phyloP scores from a whole-genome alignment of 1,140 invertebrate genomes.

The Dryas iulia region DNA sequence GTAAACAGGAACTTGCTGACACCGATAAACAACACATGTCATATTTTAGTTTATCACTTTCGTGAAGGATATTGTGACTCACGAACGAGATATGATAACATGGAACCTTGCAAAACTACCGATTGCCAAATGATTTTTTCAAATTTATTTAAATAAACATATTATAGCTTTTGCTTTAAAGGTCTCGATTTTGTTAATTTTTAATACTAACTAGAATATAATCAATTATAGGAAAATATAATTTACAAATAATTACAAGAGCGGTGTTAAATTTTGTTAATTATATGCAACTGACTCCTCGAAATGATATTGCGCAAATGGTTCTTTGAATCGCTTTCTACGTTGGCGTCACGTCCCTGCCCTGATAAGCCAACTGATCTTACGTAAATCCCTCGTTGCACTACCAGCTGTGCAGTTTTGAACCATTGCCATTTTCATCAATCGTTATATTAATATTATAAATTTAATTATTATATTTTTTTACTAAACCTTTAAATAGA shows the following conservation, averaged over 20 bases:
- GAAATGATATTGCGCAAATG: conserved; percentile 52
- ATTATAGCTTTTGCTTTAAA: too few relatives aligned
- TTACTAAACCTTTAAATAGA: too few relatives aligned
- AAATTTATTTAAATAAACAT: background rate
- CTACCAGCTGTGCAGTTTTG: conserved; percentile 38
- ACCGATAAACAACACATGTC: background rate
- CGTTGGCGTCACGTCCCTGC: conserved; percentile 57
- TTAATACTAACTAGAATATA: too few relatives aligned
- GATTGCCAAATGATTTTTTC: background rate
- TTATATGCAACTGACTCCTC: conserved; percentile 49
- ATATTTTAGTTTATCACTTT: conserved; percentile 1
- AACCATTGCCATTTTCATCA: conserved; percentile 15
- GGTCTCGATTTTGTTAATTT: too few relatives aligned
- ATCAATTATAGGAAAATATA: background rate
- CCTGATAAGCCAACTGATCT: conserved; percentile 67
- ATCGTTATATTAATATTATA: background rate
- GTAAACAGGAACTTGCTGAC: background rate
- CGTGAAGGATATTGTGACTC: conserved; percentile 1
- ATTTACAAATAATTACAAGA: conserved; percentile 19
- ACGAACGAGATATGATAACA: background rate
- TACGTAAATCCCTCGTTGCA: conserved; percentile 57
- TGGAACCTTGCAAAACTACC: background rate
- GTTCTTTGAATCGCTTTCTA: conserved; percentile 73
- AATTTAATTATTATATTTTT: background rate
- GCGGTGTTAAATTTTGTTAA: conserved; percentile 39